Base-by-base conservation (phyloP, 2,797 vertebrate species). In the Mus spretus region DNA sequence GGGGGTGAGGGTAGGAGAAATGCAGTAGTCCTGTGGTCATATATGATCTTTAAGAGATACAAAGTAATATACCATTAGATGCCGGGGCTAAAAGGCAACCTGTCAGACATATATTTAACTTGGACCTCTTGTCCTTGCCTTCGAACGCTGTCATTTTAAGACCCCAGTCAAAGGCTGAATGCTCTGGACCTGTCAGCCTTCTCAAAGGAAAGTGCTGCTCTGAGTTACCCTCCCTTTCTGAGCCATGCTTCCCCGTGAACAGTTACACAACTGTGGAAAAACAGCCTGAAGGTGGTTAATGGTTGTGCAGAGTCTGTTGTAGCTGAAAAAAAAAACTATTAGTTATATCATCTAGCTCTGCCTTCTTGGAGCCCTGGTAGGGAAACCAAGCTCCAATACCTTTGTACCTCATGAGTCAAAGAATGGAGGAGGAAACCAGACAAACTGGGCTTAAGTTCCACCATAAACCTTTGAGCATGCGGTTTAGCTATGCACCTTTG, bases 281-380 rank as follows among this genome's bases (percentile, higher is more conserved):
- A 26, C 61, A 81, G 72, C 40, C 47, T 14, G 2, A 61, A 37
- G 31, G 55, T 84, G 10, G 8, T 4, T 13, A 15, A 11, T 40
- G 50, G n/a, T 85, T 78, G 4, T 89, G 57, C 19, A 59, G 53
- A 78, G 59, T 28, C 77, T 15, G 24, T 28, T 7, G 1, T 31
- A 63, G 59, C n/a, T 63, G 55, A 83, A 92, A 17, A 34, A 86
- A 91, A 79, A 90, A 85, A 47, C 83, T 44, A 31, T 88, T 8
- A 72, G 26, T 44, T 44, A 44, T 44, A 81, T 61, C 6, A 53
- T 80, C 61, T 88, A 37, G 55, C 78, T 79, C 61, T 53, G 55
- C 47, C 34, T 75, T 74, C n/a, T n/a, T 89, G 50, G 70, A 57
- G 59, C 75, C 24, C 53, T 72, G 37, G 81, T 90, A 47, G 31